Percentiles rank a stretch among this genome's conserved stretches.
phyloP scores from a whole-genome alignment of 2,113 vertebrate genomes.

The Microtus richardsoni region DNA sequence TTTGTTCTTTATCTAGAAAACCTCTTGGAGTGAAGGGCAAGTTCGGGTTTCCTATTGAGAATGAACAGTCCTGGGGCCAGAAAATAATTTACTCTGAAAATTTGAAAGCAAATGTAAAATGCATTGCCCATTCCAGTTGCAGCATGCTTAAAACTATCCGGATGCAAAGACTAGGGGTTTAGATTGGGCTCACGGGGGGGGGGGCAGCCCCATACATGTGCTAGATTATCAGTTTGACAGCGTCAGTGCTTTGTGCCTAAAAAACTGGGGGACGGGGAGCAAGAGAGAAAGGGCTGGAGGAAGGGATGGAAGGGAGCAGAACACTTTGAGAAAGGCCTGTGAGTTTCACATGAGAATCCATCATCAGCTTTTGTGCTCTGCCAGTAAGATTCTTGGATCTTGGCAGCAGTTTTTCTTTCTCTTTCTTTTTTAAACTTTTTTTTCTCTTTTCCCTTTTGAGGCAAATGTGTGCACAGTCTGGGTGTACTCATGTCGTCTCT shows the following conservation, averaged over 20 bases:
- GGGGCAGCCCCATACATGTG: conserved; percentile 51
- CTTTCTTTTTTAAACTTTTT: background rate
- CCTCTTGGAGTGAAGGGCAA: conserved; percentile 21
- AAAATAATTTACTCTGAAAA: conserved; percentile 65
- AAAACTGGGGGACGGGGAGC: background rate
- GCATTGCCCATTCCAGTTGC: conserved; percentile 35
- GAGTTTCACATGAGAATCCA: conserved; percentile 34
- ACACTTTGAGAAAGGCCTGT: background rate
- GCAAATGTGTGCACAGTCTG: background rate
- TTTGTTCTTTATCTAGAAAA: conserved; percentile 62
- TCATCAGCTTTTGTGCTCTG: background rate
- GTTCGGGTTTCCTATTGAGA: conserved; percentile 55
- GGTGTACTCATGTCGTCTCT: background rate
- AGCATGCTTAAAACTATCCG: conserved; percentile 72
- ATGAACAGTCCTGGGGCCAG: conserved; percentile 37
- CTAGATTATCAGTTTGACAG: conserved; percentile 49
- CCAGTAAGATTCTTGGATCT: background rate
- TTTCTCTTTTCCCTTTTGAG: background rate
- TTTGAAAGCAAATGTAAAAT: conserved; percentile 67
- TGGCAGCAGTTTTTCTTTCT: background rate
- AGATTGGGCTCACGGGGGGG: conserved; percentile 48
- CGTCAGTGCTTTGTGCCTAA: conserved; percentile 32
- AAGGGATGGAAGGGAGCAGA: background rate
- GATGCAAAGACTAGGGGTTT: conserved; percentile 65
- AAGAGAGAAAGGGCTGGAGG: background rate